A percentile compares a stretch with the other conserved stretches of the same genome.
These are phyloP conservation scores for Lamellibrachia columna DNA, from an alignment of 2,888 invertebrate species.

Conservation along the genomic window DNA sequence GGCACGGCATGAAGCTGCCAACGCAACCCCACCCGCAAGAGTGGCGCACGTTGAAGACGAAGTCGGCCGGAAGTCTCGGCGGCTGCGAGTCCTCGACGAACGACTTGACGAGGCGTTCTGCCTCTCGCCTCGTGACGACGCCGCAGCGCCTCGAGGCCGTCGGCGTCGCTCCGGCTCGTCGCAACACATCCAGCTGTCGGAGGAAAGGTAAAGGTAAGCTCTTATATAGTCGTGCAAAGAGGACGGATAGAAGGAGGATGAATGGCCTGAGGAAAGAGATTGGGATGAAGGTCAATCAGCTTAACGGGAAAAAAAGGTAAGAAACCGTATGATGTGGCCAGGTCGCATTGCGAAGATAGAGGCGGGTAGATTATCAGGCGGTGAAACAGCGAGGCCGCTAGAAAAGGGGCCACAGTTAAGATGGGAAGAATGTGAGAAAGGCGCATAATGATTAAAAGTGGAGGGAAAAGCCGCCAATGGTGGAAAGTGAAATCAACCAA, in stretches of 20 bases:
- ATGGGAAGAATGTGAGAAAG: too few relatives aligned
- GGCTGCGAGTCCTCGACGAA: conserved; percentile 79
- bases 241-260: too few relatives aligned
- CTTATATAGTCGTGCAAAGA: too few relatives aligned
- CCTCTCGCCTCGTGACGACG: conserved; percentile 85
- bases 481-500: conserved; percentile 32
- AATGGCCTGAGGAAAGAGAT: too few relatives aligned
- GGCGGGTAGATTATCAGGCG: not conserved
- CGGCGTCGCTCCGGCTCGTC: conserved; percentile 78
- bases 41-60: conserved; percentile 91
- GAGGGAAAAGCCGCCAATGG: not conserved
- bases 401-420: too few relatives aligned
- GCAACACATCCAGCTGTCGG: conserved; percentile 79
- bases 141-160: conserved; percentile 75
- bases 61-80: conserved; percentile 86
- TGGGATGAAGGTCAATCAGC: conserved; percentile 32
- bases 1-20: conserved; percentile 71
- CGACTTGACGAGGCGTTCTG: conserved; percentile 94
- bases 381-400: too few relatives aligned
- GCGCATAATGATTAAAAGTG: too few relatives aligned
- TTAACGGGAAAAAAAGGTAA: too few relatives aligned
- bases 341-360: too few relatives aligned
- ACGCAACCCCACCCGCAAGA: conserved; percentile 96
- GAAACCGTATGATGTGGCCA: too few relatives aligned
- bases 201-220: too few relatives aligned